Conservation (phyloP, 2,113 vertebrate species). For the Saimiri boliviensis region DNA sequence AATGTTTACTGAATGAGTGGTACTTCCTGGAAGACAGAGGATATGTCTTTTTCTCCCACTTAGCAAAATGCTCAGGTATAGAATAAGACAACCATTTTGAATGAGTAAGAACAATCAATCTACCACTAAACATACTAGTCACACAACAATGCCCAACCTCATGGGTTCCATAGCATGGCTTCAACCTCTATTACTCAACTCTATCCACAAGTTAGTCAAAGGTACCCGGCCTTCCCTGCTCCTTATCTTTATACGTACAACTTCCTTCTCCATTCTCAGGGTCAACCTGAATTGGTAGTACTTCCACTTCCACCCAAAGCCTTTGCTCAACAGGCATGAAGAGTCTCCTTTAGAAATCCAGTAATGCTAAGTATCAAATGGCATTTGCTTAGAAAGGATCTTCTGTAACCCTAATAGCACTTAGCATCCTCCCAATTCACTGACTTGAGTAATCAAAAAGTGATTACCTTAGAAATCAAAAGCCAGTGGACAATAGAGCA, state of each 20-base stretch:
- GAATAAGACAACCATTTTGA: background rate
- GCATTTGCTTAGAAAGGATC: background rate
- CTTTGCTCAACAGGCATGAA: background rate
- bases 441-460: background rate
- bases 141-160: background rate
- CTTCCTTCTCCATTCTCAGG: background rate
- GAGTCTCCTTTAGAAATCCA: background rate
- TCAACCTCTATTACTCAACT: background rate
- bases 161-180: background rate
- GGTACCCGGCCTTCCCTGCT: background rate
- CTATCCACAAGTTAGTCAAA: background rate
- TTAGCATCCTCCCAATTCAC: background rate
- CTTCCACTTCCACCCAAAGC: background rate
- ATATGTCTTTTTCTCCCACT: background rate
- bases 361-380: background rate
- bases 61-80: constrained; percentile 19
- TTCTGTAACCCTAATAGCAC: background rate
- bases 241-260: background rate
- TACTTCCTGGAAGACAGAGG: background rate
- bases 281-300: background rate
- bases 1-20: background rate
- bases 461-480: background rate
- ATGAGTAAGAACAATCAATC: background rate
- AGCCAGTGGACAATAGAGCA: no score
- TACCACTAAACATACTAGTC: background rate